Base-by-base conservation (phyloP, 2,888 invertebrate species). In the Lasius fuliginosus region DNA sequence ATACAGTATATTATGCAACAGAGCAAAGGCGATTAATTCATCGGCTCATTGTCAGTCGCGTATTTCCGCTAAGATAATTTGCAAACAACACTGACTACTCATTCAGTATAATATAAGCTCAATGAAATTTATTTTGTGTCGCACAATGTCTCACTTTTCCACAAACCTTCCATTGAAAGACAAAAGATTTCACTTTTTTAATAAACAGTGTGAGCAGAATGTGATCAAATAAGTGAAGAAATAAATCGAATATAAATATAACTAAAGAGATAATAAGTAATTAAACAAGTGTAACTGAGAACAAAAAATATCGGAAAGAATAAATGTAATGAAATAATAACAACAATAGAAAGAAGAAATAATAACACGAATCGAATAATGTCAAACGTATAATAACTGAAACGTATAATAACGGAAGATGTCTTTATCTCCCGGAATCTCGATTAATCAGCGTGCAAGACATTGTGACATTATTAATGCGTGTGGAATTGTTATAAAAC, bases 381-480 rank as follows among this genome's bases (percentile, higher is more conserved):
- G 11, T 33, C 33, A 18, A 69, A 11, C 30, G 30, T 33, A 9
- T 9, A 56, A 36, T n/a, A 11, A n/a, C 8, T 23, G 53, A 71
- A 53, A 56, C n/a, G 3, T 56, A 11, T 23, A 56, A 62, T 12
- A 62, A 33, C 9, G 15, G 33, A 62, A 76, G 18, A 64, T 75
- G 67, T n/a, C 53, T 53, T 53, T n/a, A 4, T 36, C 23, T 56
- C 4, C 12, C 6, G 18, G 23, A 75, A 46, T 36, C 23, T 15
- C 75, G 46, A 33, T 46, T 46, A 65, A 46, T 33, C n/a, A 49
- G 23, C 15, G 67, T 33, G 33, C 49, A 33, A 64, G 23, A 76
- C 18, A 18, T 65, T 33, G 65, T 49, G 75, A 76, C 30, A 42
- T 74, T 67, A 76, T 46, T 76, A 49, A 36, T 49, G 6, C 18